Percentiles rank a stretch among this genome's conserved stretches.
phyloP scores from a whole-genome alignment of 2,888 invertebrate genomes.

The Drosophila barbarae region DNA sequence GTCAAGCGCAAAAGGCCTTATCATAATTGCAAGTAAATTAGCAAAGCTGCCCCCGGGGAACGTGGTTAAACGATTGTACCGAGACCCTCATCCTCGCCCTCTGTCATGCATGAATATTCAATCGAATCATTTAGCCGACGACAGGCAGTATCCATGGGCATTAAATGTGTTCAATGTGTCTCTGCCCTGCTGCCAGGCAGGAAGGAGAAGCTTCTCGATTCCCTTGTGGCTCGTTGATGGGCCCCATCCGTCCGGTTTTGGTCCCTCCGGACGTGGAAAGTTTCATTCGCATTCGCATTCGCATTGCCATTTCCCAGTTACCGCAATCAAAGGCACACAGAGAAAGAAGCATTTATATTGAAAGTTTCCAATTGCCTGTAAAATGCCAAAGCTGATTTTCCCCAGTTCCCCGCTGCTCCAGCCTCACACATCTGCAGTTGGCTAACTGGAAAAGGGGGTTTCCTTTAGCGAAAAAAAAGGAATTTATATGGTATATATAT shows the following conservation, averaged over 20 bases:
- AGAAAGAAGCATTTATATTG: slow-evolving; percentile 31
- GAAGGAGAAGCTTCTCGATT: slow-evolving; percentile 15
- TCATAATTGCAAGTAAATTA: slow-evolving; percentile 56
- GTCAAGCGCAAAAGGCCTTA: slow-evolving; percentile 21
- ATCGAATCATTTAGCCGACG: slow-evolving; percentile 44
- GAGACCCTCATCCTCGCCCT: neutral
- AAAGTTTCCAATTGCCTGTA: slow-evolving; percentile 43
- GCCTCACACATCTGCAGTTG: no score
- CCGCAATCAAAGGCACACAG: slow-evolving; percentile 40
- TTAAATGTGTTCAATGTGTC: slow-evolving; percentile 19
- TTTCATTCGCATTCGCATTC: slow-evolving; percentile 19
- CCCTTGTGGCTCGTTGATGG: slow-evolving; percentile 40
- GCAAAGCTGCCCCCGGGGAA: slow-evolving; percentile 40
- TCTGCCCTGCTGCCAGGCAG: neutral
- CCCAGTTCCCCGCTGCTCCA: slow-evolving; percentile 12
- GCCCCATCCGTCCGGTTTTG: slow-evolving; percentile 26
- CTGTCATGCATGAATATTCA: slow-evolving; percentile 54
- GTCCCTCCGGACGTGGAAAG: slow-evolving; percentile 14
- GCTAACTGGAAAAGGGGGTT: slow-evolving; percentile 1
- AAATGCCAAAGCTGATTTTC: slow-evolving; percentile 36
- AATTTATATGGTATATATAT: slow-evolving; percentile 4
- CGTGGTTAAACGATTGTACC: slow-evolving; percentile 13
- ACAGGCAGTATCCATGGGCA: slow-evolving; percentile 38
- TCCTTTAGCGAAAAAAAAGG: slow-evolving; percentile 8
- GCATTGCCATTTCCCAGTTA: slow-evolving; percentile 41